Percentiles rank a stretch among this genome's conserved stretches.
Evolutionary conservation across 2,113 vertebrate species (phyloP).

Genomic region (Varanus salvator): DNA sequence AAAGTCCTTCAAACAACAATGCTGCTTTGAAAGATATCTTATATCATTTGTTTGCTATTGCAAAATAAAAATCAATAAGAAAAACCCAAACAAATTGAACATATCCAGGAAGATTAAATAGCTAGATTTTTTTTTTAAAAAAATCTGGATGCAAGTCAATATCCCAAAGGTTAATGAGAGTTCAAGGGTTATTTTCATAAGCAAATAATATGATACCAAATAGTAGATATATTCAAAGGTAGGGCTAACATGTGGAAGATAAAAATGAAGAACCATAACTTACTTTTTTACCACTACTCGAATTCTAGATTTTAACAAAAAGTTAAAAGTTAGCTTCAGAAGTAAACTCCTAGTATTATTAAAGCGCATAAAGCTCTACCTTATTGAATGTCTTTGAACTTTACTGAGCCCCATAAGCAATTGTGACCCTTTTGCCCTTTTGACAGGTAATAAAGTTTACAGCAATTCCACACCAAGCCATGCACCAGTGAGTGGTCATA

Average conservation of each 20-base stretch:
- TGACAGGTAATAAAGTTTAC: constrained; percentile 99
- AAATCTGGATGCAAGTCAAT: background rate
- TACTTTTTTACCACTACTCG: constrained; percentile 65
- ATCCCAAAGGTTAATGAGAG: constrained; percentile 12
- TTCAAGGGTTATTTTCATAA: constrained; percentile 42
- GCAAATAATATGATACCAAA: constrained; percentile 38
- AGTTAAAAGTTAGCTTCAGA: constrained; percentile 85
- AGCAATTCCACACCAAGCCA: constrained; percentile 97
- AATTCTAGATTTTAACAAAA: constrained; percentile 79
- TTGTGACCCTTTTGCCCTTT: constrained; percentile 93
- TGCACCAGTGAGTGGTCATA: constrained; percentile 89
- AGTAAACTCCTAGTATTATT: constrained; percentile 89
- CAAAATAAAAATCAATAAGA: background rate
- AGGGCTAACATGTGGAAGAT: constrained; percentile 55
- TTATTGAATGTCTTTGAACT: constrained; percentile 95
- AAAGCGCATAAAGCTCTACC: constrained; percentile 90
- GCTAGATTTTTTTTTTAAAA: constrained; percentile 18
- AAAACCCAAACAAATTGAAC: constrained; percentile 31
- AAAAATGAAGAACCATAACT: constrained; percentile 52
- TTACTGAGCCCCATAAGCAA: constrained; percentile 95
- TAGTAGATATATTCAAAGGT: constrained; percentile 36
- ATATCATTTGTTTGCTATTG: constrained; percentile 19
- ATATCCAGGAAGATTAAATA: constrained; percentile 18
- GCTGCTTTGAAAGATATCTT: background rate
- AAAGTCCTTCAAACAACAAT: background rate